Evolutionary conservation across 2,888 invertebrate species (phyloP), one percentile per base, ranked within the genome.

Genomic region (Iphiclides podalirius): DNA sequence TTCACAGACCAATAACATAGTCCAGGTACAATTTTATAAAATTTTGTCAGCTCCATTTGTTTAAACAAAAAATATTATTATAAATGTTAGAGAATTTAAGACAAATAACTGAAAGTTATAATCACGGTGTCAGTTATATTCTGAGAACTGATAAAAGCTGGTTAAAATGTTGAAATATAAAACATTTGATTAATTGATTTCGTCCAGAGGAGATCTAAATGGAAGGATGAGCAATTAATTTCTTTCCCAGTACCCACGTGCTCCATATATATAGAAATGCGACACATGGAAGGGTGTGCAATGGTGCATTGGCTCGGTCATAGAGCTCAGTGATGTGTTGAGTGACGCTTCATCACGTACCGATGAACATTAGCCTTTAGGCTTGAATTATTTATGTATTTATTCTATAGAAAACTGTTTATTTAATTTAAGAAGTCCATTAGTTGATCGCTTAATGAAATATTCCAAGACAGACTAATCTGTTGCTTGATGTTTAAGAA

Each of bases 321-420:
- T 50, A 55, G 61, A 43, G 63, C 57, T 46, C 72, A 67, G 60
- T 72, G 77, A 75, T 66, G 76, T 74, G 74, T 64, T 58, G 61
- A 62, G 65, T 59, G 66, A 71, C 69, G 75, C 70, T 69, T 62
- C 68, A 72, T 75, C 75, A 66, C 72, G 66, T 69, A 47, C 54
- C 70, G 61, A 47, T 74, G 72, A 66, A 64, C 72, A 72, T 69
- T 72, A 66, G 75, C 72, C 72, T 72, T 66, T 66, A 60, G 70
- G 62, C 65, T 62, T 60, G 57, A 23, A 58, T 55, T 52, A 55
- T 17, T 38, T 42, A 40, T 15, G 26, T 28, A 37, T 17, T 39
- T 39, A 42, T 20, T 16, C 16, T 8, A 12, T 16, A n/a, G 16
- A 11, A 2, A n/a, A n/a, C 6, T 40, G 9, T 28, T 40, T 15